A percentile compares a stretch with the other conserved stretches of the same genome.
phyloP scores from a whole-genome alignment of 30 jellyfish, hydroid and myxozoan species.

The Chrysaora quinquecirrha region DNA sequence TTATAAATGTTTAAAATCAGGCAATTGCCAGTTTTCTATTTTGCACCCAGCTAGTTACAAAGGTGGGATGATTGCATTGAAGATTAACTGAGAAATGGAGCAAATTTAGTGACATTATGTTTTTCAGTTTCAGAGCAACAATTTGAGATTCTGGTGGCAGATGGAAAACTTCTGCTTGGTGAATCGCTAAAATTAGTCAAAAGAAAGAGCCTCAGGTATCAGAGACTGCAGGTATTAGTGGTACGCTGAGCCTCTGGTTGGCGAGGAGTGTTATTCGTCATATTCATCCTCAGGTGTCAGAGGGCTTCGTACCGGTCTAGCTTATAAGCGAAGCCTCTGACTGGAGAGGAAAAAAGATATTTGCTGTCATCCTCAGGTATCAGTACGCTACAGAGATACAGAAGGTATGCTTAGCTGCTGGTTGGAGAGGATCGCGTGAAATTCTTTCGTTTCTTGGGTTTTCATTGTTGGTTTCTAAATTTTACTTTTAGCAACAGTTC shows the following conservation, averaged over 20 bases:
- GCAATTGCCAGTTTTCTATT: too few species aligned
- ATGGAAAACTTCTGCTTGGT: not conserved
- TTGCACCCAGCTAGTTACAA: too few species aligned
- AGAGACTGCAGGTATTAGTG: too few species aligned
- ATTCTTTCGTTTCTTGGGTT: not conserved
- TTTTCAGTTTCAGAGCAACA: not conserved
- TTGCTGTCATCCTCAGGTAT: too few species aligned
- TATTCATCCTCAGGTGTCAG: too few species aligned
- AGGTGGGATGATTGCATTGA: slow-evolving; percentile 14
- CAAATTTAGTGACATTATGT: not conserved
- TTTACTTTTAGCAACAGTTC: not conserved
- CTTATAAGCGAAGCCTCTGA: not conserved
- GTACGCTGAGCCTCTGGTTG: too few species aligned
- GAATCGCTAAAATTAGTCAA: not conserved
- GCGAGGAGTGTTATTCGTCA: too few species aligned
- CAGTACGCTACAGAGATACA: too few species aligned
- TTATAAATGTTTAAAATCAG: too few species aligned
- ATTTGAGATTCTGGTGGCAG: not conserved
- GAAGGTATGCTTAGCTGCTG: not conserved
- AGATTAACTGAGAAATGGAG: not conserved
- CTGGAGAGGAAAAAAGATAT: not conserved
- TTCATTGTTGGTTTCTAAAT: not conserved
- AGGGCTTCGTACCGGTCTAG: too few species aligned
- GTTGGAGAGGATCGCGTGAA: not conserved
- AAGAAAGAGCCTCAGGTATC: too few species aligned